Percentiles rank a stretch among this genome's conserved stretches.
Conservation (phyloP, 2,888 invertebrate species). For the Protonemura montana region DNA sequence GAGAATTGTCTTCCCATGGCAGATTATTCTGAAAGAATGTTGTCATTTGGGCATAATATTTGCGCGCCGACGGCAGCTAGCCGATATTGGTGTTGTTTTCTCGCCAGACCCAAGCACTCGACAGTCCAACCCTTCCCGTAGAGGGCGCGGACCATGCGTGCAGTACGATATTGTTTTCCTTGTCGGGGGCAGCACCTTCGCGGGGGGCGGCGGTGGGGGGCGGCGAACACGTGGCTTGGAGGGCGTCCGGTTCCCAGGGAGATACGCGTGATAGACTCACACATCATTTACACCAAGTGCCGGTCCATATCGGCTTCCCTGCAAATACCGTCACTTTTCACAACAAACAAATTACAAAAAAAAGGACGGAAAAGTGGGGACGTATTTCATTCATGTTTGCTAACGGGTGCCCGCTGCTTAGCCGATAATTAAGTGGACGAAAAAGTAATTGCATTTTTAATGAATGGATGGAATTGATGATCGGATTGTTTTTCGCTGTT, state of each 20-base stretch:
- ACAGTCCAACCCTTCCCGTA: constrained; percentile 25
- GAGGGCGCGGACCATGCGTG: background rate
- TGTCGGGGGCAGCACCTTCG: constrained; percentile 2
- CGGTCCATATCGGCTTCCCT: background rate
- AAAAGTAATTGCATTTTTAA: background rate
- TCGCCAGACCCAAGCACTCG: background rate
- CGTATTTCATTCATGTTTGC: constrained; percentile 12
- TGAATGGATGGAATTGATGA: background rate
- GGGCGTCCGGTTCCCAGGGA: background rate
- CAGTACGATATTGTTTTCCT: constrained; percentile 30
- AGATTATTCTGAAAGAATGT: constrained; percentile 17
- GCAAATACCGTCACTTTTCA: background rate
- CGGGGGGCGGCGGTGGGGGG: background rate
- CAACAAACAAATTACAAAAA: background rate
- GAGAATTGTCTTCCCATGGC: background rate
- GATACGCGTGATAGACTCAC: background rate
- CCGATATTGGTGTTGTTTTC: constrained; percentile 38
- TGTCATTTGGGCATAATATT: constrained; percentile 33
- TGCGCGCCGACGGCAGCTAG: constrained; percentile 18
- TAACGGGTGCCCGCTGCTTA: background rate
- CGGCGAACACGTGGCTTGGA: background rate
- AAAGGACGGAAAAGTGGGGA: background rate
- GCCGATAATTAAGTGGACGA: background rate
- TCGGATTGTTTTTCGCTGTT: background rate
- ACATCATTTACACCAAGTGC: background rate